Evolutionary conservation across 2,113 vertebrate genomes (phyloP), one percentile per base, ranked within the genome.

Genomic region (Dryoscopus gambensis): DNA sequence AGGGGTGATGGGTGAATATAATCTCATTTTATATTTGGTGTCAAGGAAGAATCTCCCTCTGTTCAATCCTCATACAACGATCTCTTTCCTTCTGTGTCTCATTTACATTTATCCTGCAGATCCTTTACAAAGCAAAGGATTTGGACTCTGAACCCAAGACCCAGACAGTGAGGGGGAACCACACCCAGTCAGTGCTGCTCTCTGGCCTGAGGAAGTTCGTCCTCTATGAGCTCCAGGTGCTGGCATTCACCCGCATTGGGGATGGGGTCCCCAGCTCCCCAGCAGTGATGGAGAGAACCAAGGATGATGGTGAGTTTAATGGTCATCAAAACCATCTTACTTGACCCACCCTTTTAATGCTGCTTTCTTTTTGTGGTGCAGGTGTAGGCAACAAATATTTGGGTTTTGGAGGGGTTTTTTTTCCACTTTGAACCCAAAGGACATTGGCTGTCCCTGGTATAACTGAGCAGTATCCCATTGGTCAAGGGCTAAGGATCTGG

Each of bases 221-320:
- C 8, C 95, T 98, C 27, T 99, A 99, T 1, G 96, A 98, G 96
- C 98, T 99, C 50, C 99, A 98, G 98, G 98, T 99, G 13, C 81
- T 99, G 97, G 99, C 99, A 0, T 99, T 98, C 98, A 99, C 99
- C 2, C 98, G 98, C 33, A 98, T 99, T 1, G 99, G 99, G 5
- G 99, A 99, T 1, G 99, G 99, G 2, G 98, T 98, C 5, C 98
- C 98, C 96, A 99, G 99, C 97, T 90, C 56, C 25, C 98, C 98
- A 4, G 75, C 98, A 4, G 77, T 98, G 50, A 95, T 98, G 15
- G 98, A 99, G 91, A 98, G 98, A 46, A 99, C 99, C 92, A 99
- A 98, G 93, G 99, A 99, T 18, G 99, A 99, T 12, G 99, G 99
- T 99, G 95, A 24, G 98, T 90, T 18, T 3, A 7, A 5, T 16